Evolutionary conservation across 2,888 invertebrate species (phyloP).

Genomic region (Kuschelorhynchus macadamiae): DNA sequence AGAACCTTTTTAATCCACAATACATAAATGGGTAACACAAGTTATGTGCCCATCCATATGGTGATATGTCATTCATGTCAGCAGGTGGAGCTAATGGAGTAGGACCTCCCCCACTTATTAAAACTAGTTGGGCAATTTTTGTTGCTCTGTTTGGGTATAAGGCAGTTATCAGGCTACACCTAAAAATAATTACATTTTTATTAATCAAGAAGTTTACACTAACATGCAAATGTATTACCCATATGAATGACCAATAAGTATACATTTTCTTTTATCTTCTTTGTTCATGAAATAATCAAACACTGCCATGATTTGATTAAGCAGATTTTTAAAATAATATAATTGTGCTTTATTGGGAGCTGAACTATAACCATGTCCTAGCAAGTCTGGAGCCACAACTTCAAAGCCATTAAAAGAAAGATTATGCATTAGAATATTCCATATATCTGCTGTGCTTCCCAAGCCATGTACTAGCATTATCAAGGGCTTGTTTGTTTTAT

Average conservation of each 20-base stretch:
- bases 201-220: too few relatives aligned
- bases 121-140: slow-evolving; percentile 74
- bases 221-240: slow-evolving; percentile 69
- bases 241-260: slow-evolving; percentile 79
- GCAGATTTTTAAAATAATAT: slow-evolving; percentile 74
- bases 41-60: slow-evolving; percentile 70
- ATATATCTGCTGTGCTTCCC: slow-evolving; percentile 76
- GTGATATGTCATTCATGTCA: slow-evolving; percentile 67
- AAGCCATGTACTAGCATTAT: slow-evolving; percentile 79
- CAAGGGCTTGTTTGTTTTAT: slow-evolving; percentile 67
- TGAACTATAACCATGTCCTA: slow-evolving; percentile 78
- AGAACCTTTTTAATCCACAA: slow-evolving; percentile 72
- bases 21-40: slow-evolving; percentile 73
- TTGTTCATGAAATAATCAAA: slow-evolving; percentile 75
- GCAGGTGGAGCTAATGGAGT: slow-evolving; percentile 76
- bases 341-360: slow-evolving; percentile 72
- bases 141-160: slow-evolving; percentile 73
- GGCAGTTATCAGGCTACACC: slow-evolving; percentile 76
- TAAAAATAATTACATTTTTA: slow-evolving; percentile 55
- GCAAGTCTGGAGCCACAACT: slow-evolving; percentile 76
- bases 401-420: slow-evolving; percentile 74
- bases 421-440: slow-evolving; percentile 74
- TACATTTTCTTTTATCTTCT: slow-evolving; percentile 69
- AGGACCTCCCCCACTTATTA: slow-evolving; percentile 79
- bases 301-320: slow-evolving; percentile 73